Evolutionary conservation across 2,888 invertebrate genomes (phyloP).

Genomic region (Lysandra bellargus): DNA sequence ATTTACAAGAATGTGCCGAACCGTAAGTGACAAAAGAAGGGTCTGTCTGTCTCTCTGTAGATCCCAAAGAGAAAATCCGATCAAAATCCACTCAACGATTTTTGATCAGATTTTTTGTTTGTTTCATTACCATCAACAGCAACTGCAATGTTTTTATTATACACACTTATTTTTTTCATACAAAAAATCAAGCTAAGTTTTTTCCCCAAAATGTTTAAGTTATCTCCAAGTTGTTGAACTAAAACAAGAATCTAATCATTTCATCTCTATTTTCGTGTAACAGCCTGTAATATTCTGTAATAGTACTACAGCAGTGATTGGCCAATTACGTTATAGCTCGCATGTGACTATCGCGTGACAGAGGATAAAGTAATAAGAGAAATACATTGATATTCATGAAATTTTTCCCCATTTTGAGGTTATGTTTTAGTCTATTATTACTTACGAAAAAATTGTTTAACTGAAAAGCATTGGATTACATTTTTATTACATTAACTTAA

Average conservation of each 20-base stretch:
- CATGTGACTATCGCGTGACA: slow-evolving; percentile 38
- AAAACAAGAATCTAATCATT: background rate
- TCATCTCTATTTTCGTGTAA: background rate
- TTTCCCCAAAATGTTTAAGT: no score
- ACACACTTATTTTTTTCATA: no score
- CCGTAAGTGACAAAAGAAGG: background rate
- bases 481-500: background rate
- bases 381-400: slow-evolving; percentile 24
- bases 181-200: no score
- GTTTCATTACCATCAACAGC: no score
- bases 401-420: slow-evolving; percentile 4
- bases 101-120: background rate
- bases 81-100: background rate
- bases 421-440: background rate
- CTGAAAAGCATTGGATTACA: background rate
- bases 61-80: background rate
- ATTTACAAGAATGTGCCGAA: background rate
- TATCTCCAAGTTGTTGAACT: no score
- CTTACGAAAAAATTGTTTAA: background rate
- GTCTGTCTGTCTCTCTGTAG: background rate
- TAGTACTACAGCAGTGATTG: slow-evolving; percentile 34
- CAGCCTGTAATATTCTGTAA: background rate
- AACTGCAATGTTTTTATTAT: no score
- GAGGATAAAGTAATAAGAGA: slow-evolving; percentile 23
- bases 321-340: slow-evolving; percentile 39